These are phyloP conservation scores for Columba janthina DNA, from an alignment of 2,113 vertebrate genomes.

Conservation along the genomic window DNA sequence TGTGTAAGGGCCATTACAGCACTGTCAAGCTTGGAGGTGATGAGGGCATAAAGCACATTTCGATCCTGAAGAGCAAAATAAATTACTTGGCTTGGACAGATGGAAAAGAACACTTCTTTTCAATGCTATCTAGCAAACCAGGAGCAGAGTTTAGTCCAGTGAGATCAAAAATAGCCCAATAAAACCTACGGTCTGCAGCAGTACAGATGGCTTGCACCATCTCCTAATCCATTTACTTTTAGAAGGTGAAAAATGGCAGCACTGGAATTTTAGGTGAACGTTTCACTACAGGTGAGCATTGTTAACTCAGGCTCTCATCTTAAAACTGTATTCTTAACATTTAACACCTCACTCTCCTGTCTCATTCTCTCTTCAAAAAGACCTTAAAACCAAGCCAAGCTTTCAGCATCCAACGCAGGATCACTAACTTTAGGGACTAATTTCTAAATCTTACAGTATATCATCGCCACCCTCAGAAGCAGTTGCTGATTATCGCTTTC, in stretches of 20 bases:
- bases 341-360: background rate
- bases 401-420: background rate
- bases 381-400: background rate
- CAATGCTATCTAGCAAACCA: conserved; percentile 10
- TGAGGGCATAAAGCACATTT: conserved; percentile 20
- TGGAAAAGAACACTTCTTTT: conserved; percentile 39
- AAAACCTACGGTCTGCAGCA: conserved; percentile 18
- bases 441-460: background rate
- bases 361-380: background rate
- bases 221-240: conserved; percentile 27
- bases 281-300: conserved; percentile 2
- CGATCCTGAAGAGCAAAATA: conserved; percentile 30
- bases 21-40: background rate
- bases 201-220: conserved; percentile 12
- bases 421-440: background rate
- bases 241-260: conserved; percentile 23
- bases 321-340: background rate
- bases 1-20: background rate
- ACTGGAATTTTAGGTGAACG: conserved; percentile 4
- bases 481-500: background rate
- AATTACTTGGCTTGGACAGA: conserved; percentile 38
- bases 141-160: background rate
- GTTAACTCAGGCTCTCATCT: background rate
- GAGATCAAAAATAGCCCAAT: conserved; percentile 41
- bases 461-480: background rate